Evolutionary conservation across 2,888 invertebrate species (phyloP).

Genomic region (Sphaerophoria rueppellii): DNA sequence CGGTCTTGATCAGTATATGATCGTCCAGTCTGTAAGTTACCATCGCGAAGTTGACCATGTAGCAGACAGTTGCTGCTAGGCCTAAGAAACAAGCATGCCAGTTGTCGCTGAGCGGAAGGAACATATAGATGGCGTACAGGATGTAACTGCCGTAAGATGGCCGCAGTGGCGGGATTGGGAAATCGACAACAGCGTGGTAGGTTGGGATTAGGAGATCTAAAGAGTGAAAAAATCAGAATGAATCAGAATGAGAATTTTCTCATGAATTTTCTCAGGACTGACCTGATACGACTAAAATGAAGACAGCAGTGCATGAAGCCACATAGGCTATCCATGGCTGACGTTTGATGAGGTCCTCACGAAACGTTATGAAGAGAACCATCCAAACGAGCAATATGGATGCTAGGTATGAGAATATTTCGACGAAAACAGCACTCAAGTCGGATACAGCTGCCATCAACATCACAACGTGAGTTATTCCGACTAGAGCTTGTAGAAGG

Average conservation of each 20-base stretch:
- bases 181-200: constrained; percentile 84
- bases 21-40: constrained; percentile 83
- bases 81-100: constrained; percentile 88
- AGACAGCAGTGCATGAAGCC: constrained; percentile 82
- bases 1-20: constrained; percentile 81
- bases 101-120: constrained; percentile 90
- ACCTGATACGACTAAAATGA: constrained; percentile 84
- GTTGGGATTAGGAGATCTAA: constrained; percentile 86
- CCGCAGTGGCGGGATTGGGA: constrained; percentile 82
- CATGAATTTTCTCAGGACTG: constrained; percentile 27
- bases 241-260: not conserved
- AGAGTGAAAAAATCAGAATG: constrained; percentile 76
- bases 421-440: constrained; percentile 77
- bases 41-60: constrained; percentile 85
- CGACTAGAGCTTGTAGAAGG: constrained; percentile 86
- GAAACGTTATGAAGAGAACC: constrained; percentile 80
- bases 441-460: constrained; percentile 83
- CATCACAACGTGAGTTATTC: constrained; percentile 85
- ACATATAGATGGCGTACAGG: constrained; percentile 91
- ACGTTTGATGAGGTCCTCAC: constrained; percentile 79
- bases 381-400: constrained; percentile 79
- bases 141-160: constrained; percentile 89
- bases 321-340: constrained; percentile 81
- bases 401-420: constrained; percentile 79
- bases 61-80: constrained; percentile 86